Conservation (phyloP, 2,113 vertebrate genomes). For the Desmodus rotundus region DNA sequence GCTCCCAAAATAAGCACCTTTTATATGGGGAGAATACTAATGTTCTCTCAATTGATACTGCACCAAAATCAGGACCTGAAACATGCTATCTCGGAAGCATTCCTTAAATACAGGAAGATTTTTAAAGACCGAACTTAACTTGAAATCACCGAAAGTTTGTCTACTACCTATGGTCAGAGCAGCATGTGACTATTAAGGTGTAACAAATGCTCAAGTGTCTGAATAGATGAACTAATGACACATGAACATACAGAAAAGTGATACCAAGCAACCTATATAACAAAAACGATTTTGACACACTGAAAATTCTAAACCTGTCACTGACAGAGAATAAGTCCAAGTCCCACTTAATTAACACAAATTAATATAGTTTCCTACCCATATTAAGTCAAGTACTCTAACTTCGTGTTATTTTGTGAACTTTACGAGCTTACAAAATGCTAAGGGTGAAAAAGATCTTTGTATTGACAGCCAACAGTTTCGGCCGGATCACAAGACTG, state of each 20-base stretch:
- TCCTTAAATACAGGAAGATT: neutral
- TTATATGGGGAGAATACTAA: neutral
- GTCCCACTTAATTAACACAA: neutral
- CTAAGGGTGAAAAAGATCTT: neutral
- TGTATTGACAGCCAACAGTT: conserved; percentile 27
- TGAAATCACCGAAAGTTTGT: neutral
- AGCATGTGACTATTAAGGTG: neutral
- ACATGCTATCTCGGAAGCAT: neutral
- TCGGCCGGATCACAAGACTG: conserved; percentile 26
- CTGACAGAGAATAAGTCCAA: neutral
- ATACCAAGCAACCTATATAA: neutral
- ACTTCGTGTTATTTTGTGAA: neutral
- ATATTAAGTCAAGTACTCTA: neutral
- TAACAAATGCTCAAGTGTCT: neutral
- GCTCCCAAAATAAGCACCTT: neutral
- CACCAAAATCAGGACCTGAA: neutral
- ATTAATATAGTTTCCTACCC: neutral
- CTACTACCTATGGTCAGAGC: neutral
- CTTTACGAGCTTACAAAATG: neutral
- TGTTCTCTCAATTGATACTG: neutral
- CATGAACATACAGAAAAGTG: neutral
- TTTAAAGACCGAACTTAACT: neutral
- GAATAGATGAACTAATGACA: neutral
- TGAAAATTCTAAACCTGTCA: conserved; percentile 28
- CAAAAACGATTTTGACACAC: neutral